Conservation (phyloP, 2,113 vertebrate genomes). For the Rhinopithecus roxellana region DNA sequence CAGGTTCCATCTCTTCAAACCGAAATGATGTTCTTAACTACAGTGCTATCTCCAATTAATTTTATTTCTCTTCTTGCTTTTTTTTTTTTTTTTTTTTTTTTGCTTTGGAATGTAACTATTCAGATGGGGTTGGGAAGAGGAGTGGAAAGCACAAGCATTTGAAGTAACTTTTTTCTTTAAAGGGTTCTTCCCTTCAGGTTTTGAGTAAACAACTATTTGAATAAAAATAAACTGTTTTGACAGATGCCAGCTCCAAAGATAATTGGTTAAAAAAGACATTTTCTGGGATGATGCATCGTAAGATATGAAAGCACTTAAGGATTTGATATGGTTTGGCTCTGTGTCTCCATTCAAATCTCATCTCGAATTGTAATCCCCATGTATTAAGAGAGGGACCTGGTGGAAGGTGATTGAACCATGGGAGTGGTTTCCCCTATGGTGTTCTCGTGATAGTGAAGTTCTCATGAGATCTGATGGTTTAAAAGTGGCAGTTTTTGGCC, state of each 20-base stretch:
- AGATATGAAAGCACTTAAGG: neutral
- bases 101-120: neutral
- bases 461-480: no score
- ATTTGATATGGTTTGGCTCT: neutral
- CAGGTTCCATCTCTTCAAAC: neutral
- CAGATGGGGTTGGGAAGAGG: neutral
- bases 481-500: no score
- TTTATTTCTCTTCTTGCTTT: neutral
- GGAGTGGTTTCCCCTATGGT: no score
- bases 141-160: neutral
- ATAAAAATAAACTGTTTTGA: neutral
- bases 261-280: neutral
- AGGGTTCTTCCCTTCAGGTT: neutral
- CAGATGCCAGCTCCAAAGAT: neutral
- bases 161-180: neutral
- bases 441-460: no score
- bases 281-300: neutral
- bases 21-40: neutral
- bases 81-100: neutral
- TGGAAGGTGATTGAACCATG: no score
- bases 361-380: no score
- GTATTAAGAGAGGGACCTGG: no score
- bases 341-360: no score
- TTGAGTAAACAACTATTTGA: neutral
- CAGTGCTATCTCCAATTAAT: neutral